These are phyloP conservation scores for Eurypyga helias DNA, from an alignment of 2,113 vertebrate species.

Conservation along the genomic window DNA sequence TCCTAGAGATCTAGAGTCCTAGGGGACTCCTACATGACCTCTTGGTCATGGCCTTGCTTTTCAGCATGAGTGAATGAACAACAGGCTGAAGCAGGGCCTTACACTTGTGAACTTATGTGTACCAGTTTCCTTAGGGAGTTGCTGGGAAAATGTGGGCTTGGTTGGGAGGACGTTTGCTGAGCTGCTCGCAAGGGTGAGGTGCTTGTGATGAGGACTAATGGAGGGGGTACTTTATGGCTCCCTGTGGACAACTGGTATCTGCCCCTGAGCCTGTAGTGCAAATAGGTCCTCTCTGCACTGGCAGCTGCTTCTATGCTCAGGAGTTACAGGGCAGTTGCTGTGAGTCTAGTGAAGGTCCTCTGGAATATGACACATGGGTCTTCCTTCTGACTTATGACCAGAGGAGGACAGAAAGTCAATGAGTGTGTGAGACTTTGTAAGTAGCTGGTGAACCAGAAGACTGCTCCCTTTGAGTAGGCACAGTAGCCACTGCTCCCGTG, in stretches of 20 bases:
- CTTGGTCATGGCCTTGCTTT: background rate
- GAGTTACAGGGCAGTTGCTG: background rate
- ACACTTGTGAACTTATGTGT: accelerated
- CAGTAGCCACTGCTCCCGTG: background rate
- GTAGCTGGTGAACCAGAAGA: background rate
- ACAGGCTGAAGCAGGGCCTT: background rate
- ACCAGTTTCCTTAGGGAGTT: background rate
- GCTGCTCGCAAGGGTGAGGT: background rate
- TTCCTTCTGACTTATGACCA: background rate
- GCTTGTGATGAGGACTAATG: background rate
- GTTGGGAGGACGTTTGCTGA: background rate
- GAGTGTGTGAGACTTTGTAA: background rate
- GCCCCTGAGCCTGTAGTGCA: background rate
- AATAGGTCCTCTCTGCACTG: background rate
- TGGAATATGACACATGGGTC: background rate
- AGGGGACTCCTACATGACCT: background rate
- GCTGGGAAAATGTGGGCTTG: background rate
- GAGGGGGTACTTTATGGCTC: background rate
- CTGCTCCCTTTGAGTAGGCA: background rate
- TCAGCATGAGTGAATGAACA: background rate
- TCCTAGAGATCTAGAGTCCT: background rate
- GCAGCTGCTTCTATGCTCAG: background rate
- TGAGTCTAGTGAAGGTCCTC: background rate
- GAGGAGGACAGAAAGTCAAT: background rate
- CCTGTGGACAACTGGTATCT: background rate